Evolutionary conservation across 2,888 invertebrate genomes (phyloP).

Genomic region (Ormia ochracea): DNA sequence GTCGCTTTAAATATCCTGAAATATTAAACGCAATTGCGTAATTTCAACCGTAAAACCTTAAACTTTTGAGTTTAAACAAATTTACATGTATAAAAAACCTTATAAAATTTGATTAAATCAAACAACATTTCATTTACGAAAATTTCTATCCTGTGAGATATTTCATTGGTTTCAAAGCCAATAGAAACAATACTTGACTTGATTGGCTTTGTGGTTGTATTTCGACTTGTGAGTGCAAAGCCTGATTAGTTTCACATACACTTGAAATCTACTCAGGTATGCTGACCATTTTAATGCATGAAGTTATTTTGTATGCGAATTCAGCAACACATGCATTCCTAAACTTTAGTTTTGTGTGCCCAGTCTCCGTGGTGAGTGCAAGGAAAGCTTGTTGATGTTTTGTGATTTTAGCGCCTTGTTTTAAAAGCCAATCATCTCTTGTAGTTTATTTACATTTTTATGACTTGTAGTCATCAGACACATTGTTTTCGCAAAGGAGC

Average conservation of each 20-base stretch:
- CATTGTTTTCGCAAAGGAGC: too few relatives aligned
- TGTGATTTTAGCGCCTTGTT: slow-evolving; percentile 26
- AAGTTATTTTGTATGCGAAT: slow-evolving; percentile 30
- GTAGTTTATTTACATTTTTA: not conserved
- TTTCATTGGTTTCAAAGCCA: slow-evolving; percentile 27
- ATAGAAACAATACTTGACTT: slow-evolving; percentile 34
- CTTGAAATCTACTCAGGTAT: not conserved
- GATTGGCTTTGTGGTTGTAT: slow-evolving; percentile 6
- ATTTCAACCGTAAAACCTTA: too few relatives aligned
- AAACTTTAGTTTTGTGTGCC: not conserved
- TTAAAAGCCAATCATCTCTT: slow-evolving; percentile 10
- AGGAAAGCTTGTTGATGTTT: not conserved
- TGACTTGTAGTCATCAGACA: not conserved
- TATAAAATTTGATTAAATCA: not conserved
- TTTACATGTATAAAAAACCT: not conserved
- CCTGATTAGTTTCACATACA: not conserved
- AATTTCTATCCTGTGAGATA: not conserved
- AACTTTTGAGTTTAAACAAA: too few relatives aligned
- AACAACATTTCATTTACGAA: not conserved
- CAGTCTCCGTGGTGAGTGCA: not conserved
- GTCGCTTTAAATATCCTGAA: too few relatives aligned
- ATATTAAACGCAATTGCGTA: too few relatives aligned
- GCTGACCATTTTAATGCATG: slow-evolving; percentile 1
- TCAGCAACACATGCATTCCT: not conserved
- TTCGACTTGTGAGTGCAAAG: not conserved